Conservation (phyloP, 1,140 invertebrate genomes). For the Apis florea region DNA sequence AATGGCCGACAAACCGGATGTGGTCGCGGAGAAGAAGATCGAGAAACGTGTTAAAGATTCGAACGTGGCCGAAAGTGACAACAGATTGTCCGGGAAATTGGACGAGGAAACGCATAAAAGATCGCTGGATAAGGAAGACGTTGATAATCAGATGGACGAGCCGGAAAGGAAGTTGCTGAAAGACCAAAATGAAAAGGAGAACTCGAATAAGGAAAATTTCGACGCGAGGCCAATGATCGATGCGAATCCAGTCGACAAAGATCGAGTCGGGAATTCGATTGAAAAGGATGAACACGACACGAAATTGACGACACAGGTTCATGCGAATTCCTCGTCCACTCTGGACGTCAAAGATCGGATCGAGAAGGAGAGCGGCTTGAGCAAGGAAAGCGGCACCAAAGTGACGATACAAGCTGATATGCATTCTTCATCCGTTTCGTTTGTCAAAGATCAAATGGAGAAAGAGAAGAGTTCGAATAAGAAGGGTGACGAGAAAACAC, state of each 20-base stretch:
- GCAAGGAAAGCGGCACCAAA: too few species aligned
- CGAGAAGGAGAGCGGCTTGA: too few species aligned
- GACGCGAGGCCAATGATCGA: too few species aligned
- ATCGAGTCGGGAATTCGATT: too few species aligned
- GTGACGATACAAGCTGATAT: too few species aligned
- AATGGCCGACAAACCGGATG: conserved; percentile 15
- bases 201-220: neutral
- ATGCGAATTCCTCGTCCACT: neutral
- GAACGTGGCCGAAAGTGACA: neutral
- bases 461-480: neutral
- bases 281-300: too few species aligned
- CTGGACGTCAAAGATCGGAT: too few species aligned
- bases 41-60: neutral
- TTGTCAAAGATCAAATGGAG: neutral
- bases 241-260: too few species aligned
- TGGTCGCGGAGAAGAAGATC: neutral
- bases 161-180: neutral
- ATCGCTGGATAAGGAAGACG: neutral
- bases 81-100: neutral
- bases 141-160: neutral
- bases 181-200: neutral
- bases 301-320: neutral
- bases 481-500: neutral
- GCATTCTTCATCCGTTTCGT: too few species aligned
- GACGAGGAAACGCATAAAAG: neutral